Percentiles rank a stretch among this genome's conserved stretches.
Conservation (phyloP, 92 coral and sea anemone genomes). For the Paragorgia papillata region DNA sequence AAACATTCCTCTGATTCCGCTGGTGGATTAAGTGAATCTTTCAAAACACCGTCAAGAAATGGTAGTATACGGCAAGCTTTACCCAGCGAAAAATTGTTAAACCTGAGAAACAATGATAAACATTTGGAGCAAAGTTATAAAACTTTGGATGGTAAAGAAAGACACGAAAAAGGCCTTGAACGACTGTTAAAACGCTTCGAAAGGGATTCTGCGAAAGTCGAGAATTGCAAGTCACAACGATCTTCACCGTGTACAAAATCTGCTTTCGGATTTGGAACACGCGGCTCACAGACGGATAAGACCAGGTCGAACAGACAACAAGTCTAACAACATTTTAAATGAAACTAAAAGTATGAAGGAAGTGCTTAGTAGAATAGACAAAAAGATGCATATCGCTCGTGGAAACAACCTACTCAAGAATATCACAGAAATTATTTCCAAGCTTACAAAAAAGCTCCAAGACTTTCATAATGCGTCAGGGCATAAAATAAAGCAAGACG, state of each 20-base stretch:
- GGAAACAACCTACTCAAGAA: constrained; percentile 12
- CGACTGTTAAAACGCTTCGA: constrained; percentile 18
- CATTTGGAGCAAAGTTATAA: background rate
- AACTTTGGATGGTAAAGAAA: background rate
- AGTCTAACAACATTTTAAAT: background rate
- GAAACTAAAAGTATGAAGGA: background rate
- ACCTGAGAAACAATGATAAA: background rate
- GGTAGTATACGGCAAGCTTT: background rate
- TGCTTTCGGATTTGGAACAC: background rate
- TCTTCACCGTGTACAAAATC: constrained; percentile 1
- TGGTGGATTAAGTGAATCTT: background rate
- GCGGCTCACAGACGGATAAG: background rate
- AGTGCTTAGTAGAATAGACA: background rate
- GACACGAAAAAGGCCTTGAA: background rate
- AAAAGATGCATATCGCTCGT: constrained; percentile 9
- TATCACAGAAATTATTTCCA: background rate
- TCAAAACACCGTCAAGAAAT: background rate
- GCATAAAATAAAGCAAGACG: background rate
- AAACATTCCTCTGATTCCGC: background rate
- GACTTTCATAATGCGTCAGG: background rate
- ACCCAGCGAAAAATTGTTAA: no score
- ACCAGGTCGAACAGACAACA: no score
- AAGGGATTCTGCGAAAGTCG: constrained; percentile 13
- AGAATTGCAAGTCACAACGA: background rate
- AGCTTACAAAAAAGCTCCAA: constrained; percentile 10